A percentile compares a stretch with the other conserved stretches of the same genome.
Evolutionary conservation across 1,140 invertebrate genomes (phyloP).

Genomic region (Micrasema longulum): DNA sequence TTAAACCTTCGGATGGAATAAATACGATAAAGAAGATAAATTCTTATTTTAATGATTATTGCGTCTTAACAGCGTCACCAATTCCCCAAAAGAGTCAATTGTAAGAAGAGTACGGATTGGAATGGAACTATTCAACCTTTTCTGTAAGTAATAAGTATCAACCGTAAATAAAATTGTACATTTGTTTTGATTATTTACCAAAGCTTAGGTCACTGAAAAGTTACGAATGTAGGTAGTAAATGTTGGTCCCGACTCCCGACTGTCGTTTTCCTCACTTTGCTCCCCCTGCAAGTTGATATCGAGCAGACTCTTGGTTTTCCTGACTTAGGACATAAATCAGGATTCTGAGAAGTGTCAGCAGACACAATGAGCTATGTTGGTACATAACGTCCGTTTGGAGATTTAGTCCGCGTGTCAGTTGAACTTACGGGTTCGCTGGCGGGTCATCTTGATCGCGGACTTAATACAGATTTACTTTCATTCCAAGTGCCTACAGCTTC

Average conservation of each 20-base stretch:
- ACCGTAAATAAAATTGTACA: too few species aligned
- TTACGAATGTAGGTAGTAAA: too few species aligned
- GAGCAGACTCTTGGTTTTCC: not conserved
- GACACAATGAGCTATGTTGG: constrained; percentile 7
- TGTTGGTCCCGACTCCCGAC: not conserved
- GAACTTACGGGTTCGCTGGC: constrained; percentile 7
- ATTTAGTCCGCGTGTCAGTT: not conserved
- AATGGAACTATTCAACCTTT: too few species aligned
- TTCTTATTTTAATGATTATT: constrained; percentile 31
- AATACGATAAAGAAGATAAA: constrained; percentile 15
- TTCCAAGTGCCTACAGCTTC: too few species aligned
- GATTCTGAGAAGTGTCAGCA: constrained; percentile 28
- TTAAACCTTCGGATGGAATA: constrained; percentile 6
- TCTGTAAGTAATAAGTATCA: too few species aligned
- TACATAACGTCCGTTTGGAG: not conserved
- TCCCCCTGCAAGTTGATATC: constrained; percentile 1
- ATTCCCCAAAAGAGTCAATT: too few species aligned
- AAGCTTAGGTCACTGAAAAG: too few species aligned
- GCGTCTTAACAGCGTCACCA: not conserved
- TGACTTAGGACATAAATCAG: constrained; percentile 15
- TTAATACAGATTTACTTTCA: not conserved
- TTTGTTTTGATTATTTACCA: too few species aligned
- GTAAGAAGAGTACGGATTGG: too few species aligned
- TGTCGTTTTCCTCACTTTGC: not conserved
- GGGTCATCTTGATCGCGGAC: not conserved